phyloP scores from a whole-genome alignment of 2,888 invertebrate species.

The Hedya salicella region DNA sequence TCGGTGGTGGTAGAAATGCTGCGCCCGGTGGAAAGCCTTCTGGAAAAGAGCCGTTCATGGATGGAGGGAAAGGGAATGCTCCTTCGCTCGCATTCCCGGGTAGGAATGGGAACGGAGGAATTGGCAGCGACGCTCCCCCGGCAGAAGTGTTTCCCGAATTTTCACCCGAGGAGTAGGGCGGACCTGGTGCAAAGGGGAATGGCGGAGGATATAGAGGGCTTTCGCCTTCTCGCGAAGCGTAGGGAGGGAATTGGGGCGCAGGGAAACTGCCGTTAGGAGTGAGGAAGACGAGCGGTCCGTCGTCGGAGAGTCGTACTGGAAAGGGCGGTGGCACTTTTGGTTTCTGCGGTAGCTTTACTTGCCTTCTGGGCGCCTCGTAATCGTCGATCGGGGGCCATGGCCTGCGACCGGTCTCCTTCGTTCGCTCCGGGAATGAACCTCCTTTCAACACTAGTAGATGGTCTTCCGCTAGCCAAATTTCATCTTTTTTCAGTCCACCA shows the following conservation, averaged over 20 bases:
- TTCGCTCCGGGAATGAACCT: conserved; percentile 87
- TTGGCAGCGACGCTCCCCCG: conserved; percentile 87
- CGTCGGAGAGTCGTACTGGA: conserved; percentile 94
- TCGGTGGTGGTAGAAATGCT: conserved; percentile 88
- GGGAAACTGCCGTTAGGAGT: conserved; percentile 91
- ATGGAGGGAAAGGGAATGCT: conserved; percentile 82
- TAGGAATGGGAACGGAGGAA: conserved; percentile 87
- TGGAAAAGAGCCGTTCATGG: conserved; percentile 85
- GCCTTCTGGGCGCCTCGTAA: conserved; percentile 92
- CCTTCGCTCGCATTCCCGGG: conserved; percentile 85
- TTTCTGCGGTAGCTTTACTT: conserved; percentile 92
- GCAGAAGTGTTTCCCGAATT: conserved; percentile 87
- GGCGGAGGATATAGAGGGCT: conserved; percentile 81
- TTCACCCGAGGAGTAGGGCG: conserved; percentile 84
- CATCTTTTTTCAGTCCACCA: conserved; percentile 92
- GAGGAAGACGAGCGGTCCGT: conserved; percentile 94
- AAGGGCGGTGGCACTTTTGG: conserved; percentile 96
- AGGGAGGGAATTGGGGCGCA: conserved; percentile 88
- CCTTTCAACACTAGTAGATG: conserved; percentile 93
- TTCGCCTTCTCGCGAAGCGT: conserved; percentile 86
- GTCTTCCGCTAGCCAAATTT: conserved; percentile 96
- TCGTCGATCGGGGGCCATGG: conserved; percentile 93
- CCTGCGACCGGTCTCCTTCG: conserved; percentile 73
- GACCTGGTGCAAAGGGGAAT: conserved; percentile 86
- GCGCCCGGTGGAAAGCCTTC: conserved; percentile 84